A percentile compares a stretch with the other conserved stretches of the same genome.
phyloP scores from a whole-genome alignment of 2,888 invertebrate species.

The Elysia crispata region DNA sequence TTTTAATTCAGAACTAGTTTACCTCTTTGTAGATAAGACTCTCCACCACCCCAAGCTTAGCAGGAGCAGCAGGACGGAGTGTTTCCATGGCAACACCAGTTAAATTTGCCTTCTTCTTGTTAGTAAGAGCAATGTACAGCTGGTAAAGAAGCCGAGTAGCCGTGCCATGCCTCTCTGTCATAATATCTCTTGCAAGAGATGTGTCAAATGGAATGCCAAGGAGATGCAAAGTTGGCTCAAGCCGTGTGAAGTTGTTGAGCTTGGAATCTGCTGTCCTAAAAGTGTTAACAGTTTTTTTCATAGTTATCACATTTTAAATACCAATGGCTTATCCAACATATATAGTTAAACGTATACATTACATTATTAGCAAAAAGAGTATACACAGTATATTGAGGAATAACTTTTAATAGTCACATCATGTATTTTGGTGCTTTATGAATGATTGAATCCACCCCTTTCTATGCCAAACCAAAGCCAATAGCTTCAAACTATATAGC shows the following conservation, averaged over 20 bases:
- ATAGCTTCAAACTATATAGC: too few relatives aligned
- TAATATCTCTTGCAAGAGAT: constrained; percentile 76
- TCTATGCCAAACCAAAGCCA: too few relatives aligned
- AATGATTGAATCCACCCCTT: too few relatives aligned
- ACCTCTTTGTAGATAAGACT: constrained; percentile 76
- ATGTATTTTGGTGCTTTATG: too few relatives aligned
- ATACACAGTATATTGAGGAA: too few relatives aligned
- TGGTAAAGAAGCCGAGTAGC: constrained; percentile 77
- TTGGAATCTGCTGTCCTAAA: constrained; percentile 75
- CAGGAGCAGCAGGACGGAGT: constrained; percentile 76
- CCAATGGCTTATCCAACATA: too few relatives aligned
- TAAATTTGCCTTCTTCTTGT: constrained; percentile 75
- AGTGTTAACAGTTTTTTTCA: too few relatives aligned
- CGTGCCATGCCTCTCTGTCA: constrained; percentile 76
- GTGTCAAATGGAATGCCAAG: constrained; percentile 77
- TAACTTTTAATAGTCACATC: too few relatives aligned
- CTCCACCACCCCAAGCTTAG: constrained; percentile 74
- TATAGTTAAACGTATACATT: too few relatives aligned
- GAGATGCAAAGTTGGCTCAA: constrained; percentile 75
- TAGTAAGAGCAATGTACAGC: constrained; percentile 75
- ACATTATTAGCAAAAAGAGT: too few relatives aligned
- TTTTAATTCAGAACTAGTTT: constrained; percentile 13
- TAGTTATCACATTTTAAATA: too few relatives aligned
- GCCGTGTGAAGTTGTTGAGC: constrained; percentile 76
- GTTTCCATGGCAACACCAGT: constrained; percentile 78